phyloP scores from a whole-genome alignment of 2,113 vertebrate genomes.

The Platichthys stellatus region DNA sequence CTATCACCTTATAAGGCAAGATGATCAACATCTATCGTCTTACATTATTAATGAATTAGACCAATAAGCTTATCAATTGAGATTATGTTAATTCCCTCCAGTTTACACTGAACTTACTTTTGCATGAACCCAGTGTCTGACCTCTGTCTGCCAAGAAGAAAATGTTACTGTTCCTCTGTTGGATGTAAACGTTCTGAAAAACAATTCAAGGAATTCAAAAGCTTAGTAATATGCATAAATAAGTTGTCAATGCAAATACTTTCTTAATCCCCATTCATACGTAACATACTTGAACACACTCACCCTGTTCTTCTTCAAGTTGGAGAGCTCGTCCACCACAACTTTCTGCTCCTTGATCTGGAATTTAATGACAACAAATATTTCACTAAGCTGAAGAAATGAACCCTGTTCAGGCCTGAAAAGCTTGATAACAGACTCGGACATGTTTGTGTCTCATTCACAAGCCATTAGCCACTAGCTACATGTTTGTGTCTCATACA shows the following conservation, averaged over 20 bases:
- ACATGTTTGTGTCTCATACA: too few relatives aligned
- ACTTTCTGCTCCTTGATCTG: conserved; percentile 95
- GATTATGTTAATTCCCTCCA: not conserved
- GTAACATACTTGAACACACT: conserved; percentile 42
- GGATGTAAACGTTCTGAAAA: conserved; percentile 89
- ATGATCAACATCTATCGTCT: too few relatives aligned
- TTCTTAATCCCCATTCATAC: too few relatives aligned
- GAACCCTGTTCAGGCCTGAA: not conserved
- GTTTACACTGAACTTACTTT: conserved; percentile 83
- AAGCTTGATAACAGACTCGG: not conserved
- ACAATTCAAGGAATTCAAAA: not conserved
- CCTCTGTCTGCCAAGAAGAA: conserved; percentile 91
- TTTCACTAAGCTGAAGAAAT: not conserved
- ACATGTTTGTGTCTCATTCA: not conserved
- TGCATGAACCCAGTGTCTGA: conserved; percentile 86
- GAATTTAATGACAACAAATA: conserved; percentile 29
- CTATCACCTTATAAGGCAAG: not conserved
- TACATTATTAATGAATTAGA: not conserved
- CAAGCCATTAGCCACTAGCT: too few relatives aligned
- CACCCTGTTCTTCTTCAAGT: conserved; percentile 93
- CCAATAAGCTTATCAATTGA: not conserved
- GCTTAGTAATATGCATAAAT: too few relatives aligned
- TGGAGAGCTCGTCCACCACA: conserved; percentile 92
- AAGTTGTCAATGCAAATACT: too few relatives aligned
- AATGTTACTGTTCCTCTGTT: conserved; percentile 95